phyloP scores from a whole-genome alignment of 2,888 invertebrate species.

The Lepidocyrtoides sp. region DNA sequence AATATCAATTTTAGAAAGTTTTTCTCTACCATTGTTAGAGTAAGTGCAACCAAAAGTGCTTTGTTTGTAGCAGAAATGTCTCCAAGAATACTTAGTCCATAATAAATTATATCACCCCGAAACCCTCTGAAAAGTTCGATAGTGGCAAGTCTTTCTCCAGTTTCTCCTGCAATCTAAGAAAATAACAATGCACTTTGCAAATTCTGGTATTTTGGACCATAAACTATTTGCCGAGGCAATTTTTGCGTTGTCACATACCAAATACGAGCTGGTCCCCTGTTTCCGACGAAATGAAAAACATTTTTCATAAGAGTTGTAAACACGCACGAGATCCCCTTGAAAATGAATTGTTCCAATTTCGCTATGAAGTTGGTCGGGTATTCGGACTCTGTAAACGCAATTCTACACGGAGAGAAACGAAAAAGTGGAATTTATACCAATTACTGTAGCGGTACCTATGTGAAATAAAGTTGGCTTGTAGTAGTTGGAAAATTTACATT shows the following conservation, averaged over 20 bases:
- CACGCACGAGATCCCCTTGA: conserved; percentile 57
- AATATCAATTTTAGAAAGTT: neutral
- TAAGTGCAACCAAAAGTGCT: conserved; percentile 75
- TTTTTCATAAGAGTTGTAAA: conserved; percentile 70
- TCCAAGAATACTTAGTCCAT: conserved; percentile 76
- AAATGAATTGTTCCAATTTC: conserved; percentile 68
- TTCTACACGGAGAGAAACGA: conserved; percentile 44
- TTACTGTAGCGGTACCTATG: neutral
- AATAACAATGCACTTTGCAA: neutral
- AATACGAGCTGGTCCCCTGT: conserved; percentile 65
- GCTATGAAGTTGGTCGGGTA: neutral
- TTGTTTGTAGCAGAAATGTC: conserved; percentile 69
- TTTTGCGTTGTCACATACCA: too few species aligned
- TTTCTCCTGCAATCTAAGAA: conserved; percentile 69
- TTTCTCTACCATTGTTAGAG: conserved; percentile 80
- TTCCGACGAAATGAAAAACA: conserved; percentile 65
- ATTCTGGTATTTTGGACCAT: neutral
- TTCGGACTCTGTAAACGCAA: conserved; percentile 67
- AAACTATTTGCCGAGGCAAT: too few species aligned
- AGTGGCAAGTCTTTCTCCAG: conserved; percentile 66
- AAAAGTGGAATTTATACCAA: neutral
- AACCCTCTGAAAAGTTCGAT: conserved; percentile 74
- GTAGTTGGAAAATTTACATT: neutral
- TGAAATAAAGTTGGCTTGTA: too few species aligned
- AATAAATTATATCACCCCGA: conserved; percentile 77